Conservation (phyloP, 2,888 invertebrate genomes). For the Ichneumoninae sp. region DNA sequence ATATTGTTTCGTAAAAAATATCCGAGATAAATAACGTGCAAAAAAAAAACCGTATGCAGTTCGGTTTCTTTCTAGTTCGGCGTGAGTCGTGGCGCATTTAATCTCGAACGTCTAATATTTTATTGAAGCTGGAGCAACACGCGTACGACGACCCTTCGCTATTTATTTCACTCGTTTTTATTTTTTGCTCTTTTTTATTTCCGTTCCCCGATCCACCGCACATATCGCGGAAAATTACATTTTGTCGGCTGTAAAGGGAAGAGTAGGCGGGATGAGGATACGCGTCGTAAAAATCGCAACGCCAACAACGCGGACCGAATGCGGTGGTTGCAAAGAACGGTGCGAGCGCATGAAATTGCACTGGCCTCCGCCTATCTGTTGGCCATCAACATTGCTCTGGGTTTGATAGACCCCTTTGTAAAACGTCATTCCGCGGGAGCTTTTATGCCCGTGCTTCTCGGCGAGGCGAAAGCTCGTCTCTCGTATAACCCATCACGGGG, state of each 20-base stretch:
- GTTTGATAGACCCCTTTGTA: slow-evolving; percentile 83
- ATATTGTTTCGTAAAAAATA: slow-evolving; percentile 56
- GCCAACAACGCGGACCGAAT: slow-evolving; percentile 74
- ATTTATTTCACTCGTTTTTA: slow-evolving; percentile 29
- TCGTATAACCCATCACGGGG: slow-evolving; percentile 48
- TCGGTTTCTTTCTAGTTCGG: slow-evolving; percentile 38
- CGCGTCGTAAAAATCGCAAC: slow-evolving; percentile 82
- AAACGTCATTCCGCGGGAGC: slow-evolving; percentile 79
- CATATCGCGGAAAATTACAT: slow-evolving; percentile 82
- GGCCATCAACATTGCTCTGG: slow-evolving; percentile 81
- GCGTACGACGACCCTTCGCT: slow-evolving; percentile 9
- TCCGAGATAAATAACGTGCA: slow-evolving; percentile 46
- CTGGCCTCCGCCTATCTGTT: slow-evolving; percentile 78
- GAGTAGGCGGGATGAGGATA: slow-evolving; percentile 42
- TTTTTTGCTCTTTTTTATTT: slow-evolving; percentile 23
- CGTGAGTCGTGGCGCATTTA: slow-evolving; percentile 11
- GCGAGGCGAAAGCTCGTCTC: slow-evolving; percentile 69
- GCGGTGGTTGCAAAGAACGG: slow-evolving; percentile 48
- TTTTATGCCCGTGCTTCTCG: slow-evolving; percentile 78
- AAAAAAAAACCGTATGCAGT: slow-evolving; percentile 32
- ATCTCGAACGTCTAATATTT: slow-evolving; percentile 44
- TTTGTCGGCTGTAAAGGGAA: slow-evolving; percentile 81
- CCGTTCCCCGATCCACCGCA: slow-evolving; percentile 56
- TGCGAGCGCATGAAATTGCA: slow-evolving; percentile 77
- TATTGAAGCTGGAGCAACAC: slow-evolving; percentile 27